These are phyloP conservation scores for Zaprionus obscuricornis DNA, from an alignment of 2,888 invertebrate genomes.

Conservation along the genomic window DNA sequence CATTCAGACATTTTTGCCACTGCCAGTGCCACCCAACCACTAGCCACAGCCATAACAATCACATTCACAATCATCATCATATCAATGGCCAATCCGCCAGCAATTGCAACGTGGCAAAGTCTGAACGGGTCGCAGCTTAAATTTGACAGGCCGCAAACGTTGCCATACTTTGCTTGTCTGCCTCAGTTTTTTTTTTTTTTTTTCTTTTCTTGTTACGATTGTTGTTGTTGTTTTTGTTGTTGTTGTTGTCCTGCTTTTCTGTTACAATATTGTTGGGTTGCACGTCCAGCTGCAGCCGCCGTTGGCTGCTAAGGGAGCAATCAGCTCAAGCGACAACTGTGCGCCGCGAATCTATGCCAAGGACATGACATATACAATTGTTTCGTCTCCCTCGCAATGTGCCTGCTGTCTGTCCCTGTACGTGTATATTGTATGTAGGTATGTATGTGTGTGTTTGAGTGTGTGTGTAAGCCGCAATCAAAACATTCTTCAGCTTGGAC, in stretches of 20 bases:
- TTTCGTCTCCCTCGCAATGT: constrained; percentile 40
- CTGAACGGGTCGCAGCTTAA: constrained; percentile 29
- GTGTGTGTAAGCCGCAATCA: constrained; percentile 3
- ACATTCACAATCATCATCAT: constrained; percentile 13
- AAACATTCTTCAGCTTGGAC: constrained; percentile 29
- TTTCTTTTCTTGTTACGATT: constrained; percentile 20
- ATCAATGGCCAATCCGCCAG: constrained; percentile 19
- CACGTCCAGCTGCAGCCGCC: constrained; percentile 45
- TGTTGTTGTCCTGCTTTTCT: constrained; percentile 24
- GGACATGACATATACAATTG: constrained; percentile 54
- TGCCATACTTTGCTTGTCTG: constrained; percentile 14
- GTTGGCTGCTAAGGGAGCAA: constrained; percentile 62
- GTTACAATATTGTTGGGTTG: constrained; percentile 6
- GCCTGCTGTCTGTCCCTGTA: neutral
- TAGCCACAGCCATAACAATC: constrained; percentile 55
- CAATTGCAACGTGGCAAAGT: constrained; percentile 5
- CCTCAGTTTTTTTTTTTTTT: constrained; percentile 16
- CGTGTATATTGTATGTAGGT: neutral
- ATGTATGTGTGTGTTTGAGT: neutral
- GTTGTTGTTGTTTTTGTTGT: constrained; percentile 24
- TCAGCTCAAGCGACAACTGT: constrained; percentile 44
- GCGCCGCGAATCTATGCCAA: constrained; percentile 64
- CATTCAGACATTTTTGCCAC: too few species aligned
- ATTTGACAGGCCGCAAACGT: constrained; percentile 36
- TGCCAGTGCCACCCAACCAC: too few species aligned